Conservation (phyloP, 2,113 vertebrate species). For the Stercorarius parasiticus region DNA sequence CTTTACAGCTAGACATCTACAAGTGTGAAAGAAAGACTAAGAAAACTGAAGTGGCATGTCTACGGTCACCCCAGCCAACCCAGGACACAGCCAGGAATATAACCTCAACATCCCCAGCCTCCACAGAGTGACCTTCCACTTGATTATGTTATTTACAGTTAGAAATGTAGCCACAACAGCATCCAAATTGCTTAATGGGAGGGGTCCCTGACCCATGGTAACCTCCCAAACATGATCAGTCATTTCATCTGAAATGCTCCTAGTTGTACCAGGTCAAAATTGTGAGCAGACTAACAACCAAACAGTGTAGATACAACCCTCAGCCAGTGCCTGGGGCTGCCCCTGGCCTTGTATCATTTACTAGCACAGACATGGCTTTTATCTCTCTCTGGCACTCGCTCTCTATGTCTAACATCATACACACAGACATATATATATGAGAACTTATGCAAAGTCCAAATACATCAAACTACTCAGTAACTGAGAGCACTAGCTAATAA, state of each 20-base stretch:
- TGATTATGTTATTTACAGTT: not conserved
- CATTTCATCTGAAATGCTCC: not conserved
- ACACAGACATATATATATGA: rapidly evolving
- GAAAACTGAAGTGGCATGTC: not conserved
- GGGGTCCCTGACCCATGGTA: not conserved
- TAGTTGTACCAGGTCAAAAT: not conserved
- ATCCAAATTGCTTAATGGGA: not conserved
- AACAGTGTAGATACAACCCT: not conserved
- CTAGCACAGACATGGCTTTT: not conserved
- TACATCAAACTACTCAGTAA: not conserved
- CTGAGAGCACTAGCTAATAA: not conserved
- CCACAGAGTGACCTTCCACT: not conserved
- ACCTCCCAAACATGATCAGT: not conserved
- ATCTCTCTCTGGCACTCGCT: not conserved
- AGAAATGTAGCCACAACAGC: not conserved
- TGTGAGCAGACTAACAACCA: not conserved
- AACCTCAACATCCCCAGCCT: not conserved
- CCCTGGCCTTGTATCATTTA: not conserved
- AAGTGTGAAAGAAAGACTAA: not conserved
- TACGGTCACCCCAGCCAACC: not conserved
- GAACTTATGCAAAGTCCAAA: not conserved
- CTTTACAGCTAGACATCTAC: not conserved
- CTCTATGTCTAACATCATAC: not conserved
- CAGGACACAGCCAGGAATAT: not conserved
- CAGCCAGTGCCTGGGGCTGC: not conserved